phyloP scores from a whole-genome alignment of 2,888 invertebrate species.

The Embidobia sp. region DNA sequence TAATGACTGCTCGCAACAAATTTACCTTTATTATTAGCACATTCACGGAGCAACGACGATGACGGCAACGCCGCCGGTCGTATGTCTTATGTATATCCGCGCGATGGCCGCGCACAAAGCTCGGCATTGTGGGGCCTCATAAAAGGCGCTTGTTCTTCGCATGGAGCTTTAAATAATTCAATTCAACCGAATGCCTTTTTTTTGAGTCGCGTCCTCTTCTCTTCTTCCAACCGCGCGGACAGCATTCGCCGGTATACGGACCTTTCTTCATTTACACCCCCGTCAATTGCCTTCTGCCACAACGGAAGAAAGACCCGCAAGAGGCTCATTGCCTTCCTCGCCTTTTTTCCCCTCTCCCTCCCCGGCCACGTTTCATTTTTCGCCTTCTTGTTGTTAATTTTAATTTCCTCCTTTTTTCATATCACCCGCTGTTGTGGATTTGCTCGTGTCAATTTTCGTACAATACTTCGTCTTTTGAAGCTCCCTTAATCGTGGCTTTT shows the following conservation, averaged over 20 bases:
- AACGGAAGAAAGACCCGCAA: constrained; percentile 60
- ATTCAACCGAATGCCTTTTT: constrained; percentile 78
- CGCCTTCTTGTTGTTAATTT: constrained; percentile 44
- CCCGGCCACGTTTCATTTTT: constrained; percentile 18
- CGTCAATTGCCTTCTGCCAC: constrained; percentile 64
- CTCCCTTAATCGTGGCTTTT: constrained; percentile 42
- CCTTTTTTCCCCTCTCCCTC: constrained; percentile 24
- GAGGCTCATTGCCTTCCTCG: constrained; percentile 61
- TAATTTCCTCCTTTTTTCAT: constrained; percentile 32
- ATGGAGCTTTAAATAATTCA: constrained; percentile 79
- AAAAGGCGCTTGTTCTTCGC: constrained; percentile 78
- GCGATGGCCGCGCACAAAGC: constrained; percentile 74
- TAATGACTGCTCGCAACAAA: constrained; percentile 80
- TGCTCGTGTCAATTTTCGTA: constrained; percentile 61
- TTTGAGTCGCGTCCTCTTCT: constrained; percentile 58
- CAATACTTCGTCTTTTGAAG: constrained; percentile 47
- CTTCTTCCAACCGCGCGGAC: constrained; percentile 63
- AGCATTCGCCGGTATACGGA: constrained; percentile 58
- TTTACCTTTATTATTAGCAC: constrained; percentile 80
- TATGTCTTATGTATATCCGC: constrained; percentile 69
- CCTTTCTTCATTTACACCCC: constrained; percentile 65
- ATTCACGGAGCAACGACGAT: constrained; percentile 71
- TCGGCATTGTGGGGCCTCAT: constrained; percentile 77
- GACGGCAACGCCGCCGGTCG: constrained; percentile 61
- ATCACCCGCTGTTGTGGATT: constrained; percentile 47